These are phyloP conservation scores for Tyria jacobaeae DNA, from an alignment of 2,888 invertebrate genomes.

Conservation along the genomic window DNA sequence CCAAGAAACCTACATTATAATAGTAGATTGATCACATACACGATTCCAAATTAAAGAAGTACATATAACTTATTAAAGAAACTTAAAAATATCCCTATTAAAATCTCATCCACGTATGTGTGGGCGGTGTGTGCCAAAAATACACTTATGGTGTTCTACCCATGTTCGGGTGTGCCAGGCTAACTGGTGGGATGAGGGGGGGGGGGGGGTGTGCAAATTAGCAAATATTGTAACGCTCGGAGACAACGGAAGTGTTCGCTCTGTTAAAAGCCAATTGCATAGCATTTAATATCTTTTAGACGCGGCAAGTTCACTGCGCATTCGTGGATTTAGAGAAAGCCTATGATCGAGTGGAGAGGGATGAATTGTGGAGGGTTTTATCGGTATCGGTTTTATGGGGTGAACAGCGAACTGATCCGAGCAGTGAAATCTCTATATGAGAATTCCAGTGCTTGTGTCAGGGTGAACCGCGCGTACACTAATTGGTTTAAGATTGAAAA, in stretches of 20 bases:
- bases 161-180: conserved; percentile 14
- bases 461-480: too few relatives aligned
- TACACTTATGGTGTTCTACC: conserved; percentile 46
- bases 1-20: background rate
- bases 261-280: conserved; percentile 48
- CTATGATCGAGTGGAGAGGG: too few relatives aligned
- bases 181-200: background rate
- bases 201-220: conserved; percentile 43
- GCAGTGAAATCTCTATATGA: too few relatives aligned
- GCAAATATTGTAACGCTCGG: conserved; percentile 59
- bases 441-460: too few relatives aligned
- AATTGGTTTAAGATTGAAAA: too few relatives aligned
- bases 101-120: conserved; percentile 38
- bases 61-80: conserved; percentile 16
- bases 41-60: background rate
- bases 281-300: conserved; percentile 24
- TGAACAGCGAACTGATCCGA: too few relatives aligned
- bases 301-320: background rate
- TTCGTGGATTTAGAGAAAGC: background rate
- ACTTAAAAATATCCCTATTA: conserved; percentile 34
- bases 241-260: conserved; percentile 56
- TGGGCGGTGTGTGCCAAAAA: conserved; percentile 43
- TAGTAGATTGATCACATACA: background rate
- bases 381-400: too few relatives aligned
- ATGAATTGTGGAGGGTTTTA: too few relatives aligned